Conservation (phyloP, 2,113 vertebrate species). For the Amphiprion percula region DNA sequence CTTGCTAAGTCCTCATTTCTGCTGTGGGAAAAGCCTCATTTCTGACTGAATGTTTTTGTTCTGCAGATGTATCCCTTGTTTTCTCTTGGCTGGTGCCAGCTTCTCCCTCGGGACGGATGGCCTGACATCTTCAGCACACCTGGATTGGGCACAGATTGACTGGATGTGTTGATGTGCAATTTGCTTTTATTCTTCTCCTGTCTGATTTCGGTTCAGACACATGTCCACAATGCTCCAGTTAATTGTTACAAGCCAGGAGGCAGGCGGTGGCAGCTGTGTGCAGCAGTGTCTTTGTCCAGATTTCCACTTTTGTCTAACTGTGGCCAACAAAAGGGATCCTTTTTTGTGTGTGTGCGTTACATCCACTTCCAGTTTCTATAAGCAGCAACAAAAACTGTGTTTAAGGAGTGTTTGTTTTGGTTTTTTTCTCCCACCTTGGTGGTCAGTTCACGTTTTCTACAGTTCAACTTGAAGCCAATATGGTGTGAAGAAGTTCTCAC, state of each 20-base stretch:
- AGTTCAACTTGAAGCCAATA: background rate
- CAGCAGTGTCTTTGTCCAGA: constrained; percentile 8
- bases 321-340: background rate
- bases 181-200: constrained; percentile 26
- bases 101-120: background rate
- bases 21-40: background rate
- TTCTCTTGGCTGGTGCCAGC: background rate
- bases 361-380: background rate
- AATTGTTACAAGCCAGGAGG: constrained; percentile 38
- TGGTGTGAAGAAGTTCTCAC: constrained; percentile 23
- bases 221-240: constrained; percentile 41
- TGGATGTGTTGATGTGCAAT: constrained; percentile 42
- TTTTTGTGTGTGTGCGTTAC: background rate
- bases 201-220: constrained; percentile 43
- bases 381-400: background rate
- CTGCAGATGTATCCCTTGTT: constrained; percentile 16
- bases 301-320: background rate
- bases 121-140: constrained; percentile 1
- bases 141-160: constrained; percentile 17
- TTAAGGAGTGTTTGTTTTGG: no score
- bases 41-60: constrained; percentile 13
- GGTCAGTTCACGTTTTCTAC: background rate
- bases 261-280: constrained; percentile 15
- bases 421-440: background rate
- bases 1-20: background rate